Base-by-base conservation (phyloP, 2,113 vertebrate species). In the Eupsittula cactorum region DNA sequence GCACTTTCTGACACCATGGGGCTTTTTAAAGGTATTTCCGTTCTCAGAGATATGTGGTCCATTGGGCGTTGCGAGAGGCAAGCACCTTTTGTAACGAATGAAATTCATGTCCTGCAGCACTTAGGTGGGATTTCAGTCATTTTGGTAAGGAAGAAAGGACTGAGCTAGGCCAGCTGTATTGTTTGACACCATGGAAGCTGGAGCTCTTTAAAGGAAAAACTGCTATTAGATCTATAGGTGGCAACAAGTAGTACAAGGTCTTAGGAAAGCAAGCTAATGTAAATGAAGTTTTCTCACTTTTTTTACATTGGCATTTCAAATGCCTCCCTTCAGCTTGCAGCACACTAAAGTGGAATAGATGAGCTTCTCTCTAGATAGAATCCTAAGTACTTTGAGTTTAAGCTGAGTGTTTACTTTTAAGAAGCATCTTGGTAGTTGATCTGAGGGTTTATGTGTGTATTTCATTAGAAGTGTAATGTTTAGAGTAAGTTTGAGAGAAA, bases 21-120 rank as follows among this genome's bases (percentile, higher is more conserved):
- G 39, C 60, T 96, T 87, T 83, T 79, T 41, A 49, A 52, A 92
- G 64, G 70, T 68, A 94, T 96, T 97, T 92, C 83, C 41, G 2
- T 80, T 81, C 71, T 92, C 93, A 63, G 83, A 76, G 90, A 37
- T 35, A 93, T 82, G 80, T 78, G 83, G 89, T 78, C 71, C 85
- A 1, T 84, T 0, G 2, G 50, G 60, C 75, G 53, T 81, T 27
- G 3, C 2, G 3, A 77, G 91, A 88, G 86, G 73, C 9, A 25
- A 49, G 33, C 10, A 6, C 42, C 47, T 55, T 55, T 71, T 86
- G 68, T 79, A 57, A 57, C 57, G 68, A 67, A 41, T 46, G 44
- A 82, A 63, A 78, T 41, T 35, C 17, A 1, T 60, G 50, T 86
- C 60, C 62, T 88, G 37, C 24, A 42, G 64, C 21, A 17, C 17